Conservation (phyloP, 2,113 vertebrate species). For the Agelaius phoeniceus region DNA sequence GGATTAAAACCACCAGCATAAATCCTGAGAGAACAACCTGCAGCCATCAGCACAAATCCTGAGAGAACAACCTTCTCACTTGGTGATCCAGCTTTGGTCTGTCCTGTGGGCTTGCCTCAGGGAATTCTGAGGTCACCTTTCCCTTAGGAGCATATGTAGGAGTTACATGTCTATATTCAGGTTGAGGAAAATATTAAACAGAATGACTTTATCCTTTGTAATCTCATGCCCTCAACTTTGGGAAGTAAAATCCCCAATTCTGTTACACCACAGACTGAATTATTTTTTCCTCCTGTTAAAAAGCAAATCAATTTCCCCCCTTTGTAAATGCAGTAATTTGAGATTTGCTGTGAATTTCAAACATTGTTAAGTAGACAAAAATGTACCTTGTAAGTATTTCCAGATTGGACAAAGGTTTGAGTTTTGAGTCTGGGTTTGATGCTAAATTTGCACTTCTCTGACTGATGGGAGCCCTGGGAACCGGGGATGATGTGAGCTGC, state of each 20-base stretch:
- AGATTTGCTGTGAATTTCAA: background rate
- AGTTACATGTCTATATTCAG: background rate
- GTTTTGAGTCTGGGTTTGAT: background rate
- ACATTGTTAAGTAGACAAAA: background rate
- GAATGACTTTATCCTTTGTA: background rate
- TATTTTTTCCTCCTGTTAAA: background rate
- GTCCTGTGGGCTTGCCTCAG: constrained; percentile 14
- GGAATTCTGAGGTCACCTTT: constrained; percentile 23
- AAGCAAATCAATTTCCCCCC: background rate
- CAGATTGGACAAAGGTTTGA: background rate
- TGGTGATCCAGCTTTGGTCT: background rate
- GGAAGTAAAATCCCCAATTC: background rate
- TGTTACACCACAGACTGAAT: background rate
- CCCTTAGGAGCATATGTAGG: background rate
- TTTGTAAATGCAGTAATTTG: background rate
- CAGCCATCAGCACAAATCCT: background rate
- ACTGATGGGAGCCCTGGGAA: background rate
- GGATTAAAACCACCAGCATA: background rate
- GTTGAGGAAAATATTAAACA: background rate
- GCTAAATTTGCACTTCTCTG: background rate
- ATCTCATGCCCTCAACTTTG: background rate
- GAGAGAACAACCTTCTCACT: background rate
- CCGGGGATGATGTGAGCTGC: background rate
- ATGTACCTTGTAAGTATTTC: background rate
- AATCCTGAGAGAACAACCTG: background rate